Percentiles rank a stretch among this genome's conserved stretches.
Evolutionary conservation across 2,888 invertebrate genomes (phyloP).

Genomic region (Thecophora atra): DNA sequence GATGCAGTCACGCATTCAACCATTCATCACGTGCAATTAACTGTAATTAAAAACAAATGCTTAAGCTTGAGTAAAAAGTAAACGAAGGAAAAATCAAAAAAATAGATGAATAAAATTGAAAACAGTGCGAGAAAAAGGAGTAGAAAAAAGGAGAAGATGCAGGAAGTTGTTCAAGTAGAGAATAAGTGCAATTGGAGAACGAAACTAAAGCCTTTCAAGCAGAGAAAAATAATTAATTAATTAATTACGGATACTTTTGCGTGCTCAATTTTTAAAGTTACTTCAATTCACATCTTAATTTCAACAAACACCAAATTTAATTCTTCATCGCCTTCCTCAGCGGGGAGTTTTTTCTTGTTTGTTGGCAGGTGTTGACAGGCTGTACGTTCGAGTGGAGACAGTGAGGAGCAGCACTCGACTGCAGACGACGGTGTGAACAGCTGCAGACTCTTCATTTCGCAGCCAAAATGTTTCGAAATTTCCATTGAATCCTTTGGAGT

Average conservation of each 20-base stretch:
- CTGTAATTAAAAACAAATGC: conserved; percentile 34
- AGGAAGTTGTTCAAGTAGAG: no score
- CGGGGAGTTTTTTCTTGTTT: neutral
- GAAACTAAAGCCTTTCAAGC: no score
- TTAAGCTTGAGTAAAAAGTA: conserved; percentile 2
- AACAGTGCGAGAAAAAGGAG: neutral
- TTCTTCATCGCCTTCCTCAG: conserved; percentile 18
- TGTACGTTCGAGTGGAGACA: neutral
- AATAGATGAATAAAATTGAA: neutral
- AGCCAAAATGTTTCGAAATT: conserved; percentile 7
- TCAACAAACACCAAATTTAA: conserved; percentile 33
- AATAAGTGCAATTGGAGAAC: no score
- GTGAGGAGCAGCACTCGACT: neutral
- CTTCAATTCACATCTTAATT: neutral
- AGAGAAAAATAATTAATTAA: neutral
- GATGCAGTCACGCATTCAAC: conserved; percentile 29
- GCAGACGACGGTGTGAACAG: neutral
- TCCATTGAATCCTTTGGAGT: neutral
- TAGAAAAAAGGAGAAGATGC: neutral
- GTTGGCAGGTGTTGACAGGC: conserved; percentile 44
- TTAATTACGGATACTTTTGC: neutral
- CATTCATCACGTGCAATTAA: conserved; percentile 38
- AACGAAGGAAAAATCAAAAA: neutral
- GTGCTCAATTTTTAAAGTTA: neutral
- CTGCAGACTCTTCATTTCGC: conserved; percentile 7